Percentiles rank a stretch among this genome's conserved stretches.
These are phyloP conservation scores for Atrina japonica DNA, from an alignment of 2,888 invertebrate species.

Conservation along the genomic window DNA sequence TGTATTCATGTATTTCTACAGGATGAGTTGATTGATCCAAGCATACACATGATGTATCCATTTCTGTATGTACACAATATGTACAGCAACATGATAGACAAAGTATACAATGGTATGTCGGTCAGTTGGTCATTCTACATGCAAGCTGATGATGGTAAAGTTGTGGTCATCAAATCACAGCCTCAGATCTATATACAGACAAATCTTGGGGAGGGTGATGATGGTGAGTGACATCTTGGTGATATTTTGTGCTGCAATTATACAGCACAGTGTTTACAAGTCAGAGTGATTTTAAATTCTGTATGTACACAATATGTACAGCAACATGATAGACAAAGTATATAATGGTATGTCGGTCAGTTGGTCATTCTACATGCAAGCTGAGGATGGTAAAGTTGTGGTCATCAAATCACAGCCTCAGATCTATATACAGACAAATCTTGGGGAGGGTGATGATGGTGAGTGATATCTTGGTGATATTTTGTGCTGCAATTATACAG, in stretches of 20 bases:
- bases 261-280: too few species aligned
- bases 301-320: slow-evolving; percentile 76
- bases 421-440: slow-evolving; percentile 56
- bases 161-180: slow-evolving; percentile 74
- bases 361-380: slow-evolving; percentile 76
- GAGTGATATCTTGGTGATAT: neutral
- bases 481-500: too few species aligned
- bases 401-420: slow-evolving; percentile 74
- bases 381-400: slow-evolving; percentile 71
- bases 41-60: slow-evolving; percentile 69
- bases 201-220: slow-evolving; percentile 50
- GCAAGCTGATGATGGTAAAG: slow-evolving; percentile 69
- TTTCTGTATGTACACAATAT: slow-evolving; percentile 75
- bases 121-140: slow-evolving; percentile 77
- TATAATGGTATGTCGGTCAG: slow-evolving; percentile 69
- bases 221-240: slow-evolving; percentile 36
- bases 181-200: slow-evolving; percentile 61
- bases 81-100: slow-evolving; percentile 76
- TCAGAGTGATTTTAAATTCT: slow-evolving; percentile 56
- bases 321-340: slow-evolving; percentile 74
- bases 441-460: slow-evolving; percentile 52
- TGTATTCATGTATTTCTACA: slow-evolving; percentile 13
- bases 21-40: slow-evolving; percentile 42
- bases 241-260: too few species aligned
- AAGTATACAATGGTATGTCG: slow-evolving; percentile 68